A percentile compares a stretch with the other conserved stretches of the same genome.
phyloP scores from a whole-genome alignment of 2,113 vertebrate species.

The Phodopus roborovskii region DNA sequence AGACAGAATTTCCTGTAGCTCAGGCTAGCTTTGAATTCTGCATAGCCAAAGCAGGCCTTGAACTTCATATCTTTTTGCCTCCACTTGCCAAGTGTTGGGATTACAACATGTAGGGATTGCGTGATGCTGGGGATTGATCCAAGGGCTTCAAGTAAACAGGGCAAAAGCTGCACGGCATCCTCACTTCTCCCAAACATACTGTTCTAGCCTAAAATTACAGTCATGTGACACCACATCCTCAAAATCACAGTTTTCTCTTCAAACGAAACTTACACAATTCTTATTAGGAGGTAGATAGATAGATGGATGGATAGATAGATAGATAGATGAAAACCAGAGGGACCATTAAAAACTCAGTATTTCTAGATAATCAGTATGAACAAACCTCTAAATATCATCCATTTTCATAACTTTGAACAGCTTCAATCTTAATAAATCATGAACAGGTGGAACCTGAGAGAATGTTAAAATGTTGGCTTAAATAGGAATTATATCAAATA shows the following conservation, averaged over 20 bases:
- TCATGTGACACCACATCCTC: not conserved
- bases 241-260: conserved; percentile 22
- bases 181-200: not conserved
- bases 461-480: conserved; percentile 61
- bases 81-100: not conserved
- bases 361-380: not conserved
- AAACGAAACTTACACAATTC: conserved; percentile 24
- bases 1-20: not conserved
- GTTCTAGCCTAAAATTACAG: not conserved
- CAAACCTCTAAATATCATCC: conserved; percentile 46
- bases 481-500: conserved; percentile 26
- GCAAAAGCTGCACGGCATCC: not conserved
- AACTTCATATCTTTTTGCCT: not conserved
- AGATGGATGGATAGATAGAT: not conserved
- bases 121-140: not conserved
- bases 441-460: conserved; percentile 33
- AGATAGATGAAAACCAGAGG: not conserved
- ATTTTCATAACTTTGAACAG: conserved; percentile 52
- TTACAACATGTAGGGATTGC: not conserved
- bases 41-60: not conserved
- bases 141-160: not conserved
- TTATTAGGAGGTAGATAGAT: no score
- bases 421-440: conserved; percentile 22
- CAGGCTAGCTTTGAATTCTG: not conserved
- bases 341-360: conserved; percentile 20